Evolutionary conservation across 1,140 invertebrate species (phyloP).

Genomic region (Varroa destructor): DNA sequence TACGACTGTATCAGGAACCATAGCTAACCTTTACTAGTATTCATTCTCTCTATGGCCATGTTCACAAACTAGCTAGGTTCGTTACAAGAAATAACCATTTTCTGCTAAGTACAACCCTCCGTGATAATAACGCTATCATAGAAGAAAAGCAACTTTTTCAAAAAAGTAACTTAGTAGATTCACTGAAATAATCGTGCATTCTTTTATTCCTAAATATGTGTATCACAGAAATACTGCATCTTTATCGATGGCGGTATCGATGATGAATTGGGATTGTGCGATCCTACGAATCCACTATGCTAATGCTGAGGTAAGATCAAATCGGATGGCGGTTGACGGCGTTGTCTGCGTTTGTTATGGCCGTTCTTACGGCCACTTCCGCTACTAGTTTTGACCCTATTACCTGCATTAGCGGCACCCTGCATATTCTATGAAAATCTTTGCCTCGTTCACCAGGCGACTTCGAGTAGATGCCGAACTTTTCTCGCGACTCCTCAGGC

Average conservation of each 20-base stretch:
- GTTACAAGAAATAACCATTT: no score
- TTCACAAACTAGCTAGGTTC: no score
- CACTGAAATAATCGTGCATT: neutral
- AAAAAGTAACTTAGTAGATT: neutral
- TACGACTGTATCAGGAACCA: no score
- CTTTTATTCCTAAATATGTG: conserved; percentile 1
- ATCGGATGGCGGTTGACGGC: neutral
- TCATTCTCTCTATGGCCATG: no score
- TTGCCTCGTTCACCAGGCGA: neutral
- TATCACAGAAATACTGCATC: conserved; percentile 17
- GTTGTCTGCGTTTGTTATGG: neutral
- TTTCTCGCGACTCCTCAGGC: neutral
- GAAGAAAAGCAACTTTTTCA: neutral
- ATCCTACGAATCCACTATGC: neutral
- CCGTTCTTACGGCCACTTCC: no score
- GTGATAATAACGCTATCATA: no score
- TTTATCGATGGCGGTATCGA: conserved; percentile 1
- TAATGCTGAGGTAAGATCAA: conserved; percentile 4
- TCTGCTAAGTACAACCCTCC: no score
- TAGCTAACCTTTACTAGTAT: no score
- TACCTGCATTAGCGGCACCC: no score
- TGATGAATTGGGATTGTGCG: conserved; percentile 11
- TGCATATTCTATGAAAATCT: neutral
- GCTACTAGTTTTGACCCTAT: no score
- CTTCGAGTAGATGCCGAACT: conserved; percentile 7